Conservation (phyloP, 2,888 invertebrate species). For the Smittia aterrima region DNA sequence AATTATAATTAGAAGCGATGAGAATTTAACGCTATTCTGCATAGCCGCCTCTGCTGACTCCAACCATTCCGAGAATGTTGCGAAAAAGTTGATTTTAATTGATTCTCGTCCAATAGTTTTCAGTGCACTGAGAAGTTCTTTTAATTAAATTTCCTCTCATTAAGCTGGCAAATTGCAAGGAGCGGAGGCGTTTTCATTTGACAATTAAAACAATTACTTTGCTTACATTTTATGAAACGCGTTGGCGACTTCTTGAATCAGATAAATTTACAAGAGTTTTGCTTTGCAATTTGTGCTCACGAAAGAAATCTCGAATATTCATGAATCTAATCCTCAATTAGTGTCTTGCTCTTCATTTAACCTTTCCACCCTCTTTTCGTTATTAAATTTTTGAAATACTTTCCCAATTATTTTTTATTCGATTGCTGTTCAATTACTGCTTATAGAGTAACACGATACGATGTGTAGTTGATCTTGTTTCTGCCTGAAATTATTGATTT, state of each 20-base stretch:
- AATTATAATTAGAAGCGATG: constrained; percentile 9
- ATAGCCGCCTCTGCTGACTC: not conserved
- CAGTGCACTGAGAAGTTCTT: not conserved
- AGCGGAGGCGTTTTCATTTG: not conserved
- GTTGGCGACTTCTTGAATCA: too few species aligned
- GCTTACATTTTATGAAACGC: too few species aligned
- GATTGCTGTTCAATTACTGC: constrained; percentile 26
- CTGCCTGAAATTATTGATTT: too few species aligned
- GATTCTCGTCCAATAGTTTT: not conserved
- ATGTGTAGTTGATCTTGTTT: too few species aligned
- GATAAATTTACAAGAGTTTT: too few species aligned
- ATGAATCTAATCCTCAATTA: too few species aligned
- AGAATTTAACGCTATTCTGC: constrained; percentile 12
- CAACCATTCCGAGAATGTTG: not conserved
- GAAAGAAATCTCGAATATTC: too few species aligned
- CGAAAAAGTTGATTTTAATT: not conserved
- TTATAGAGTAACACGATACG: too few species aligned
- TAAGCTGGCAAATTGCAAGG: not conserved
- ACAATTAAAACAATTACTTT: not conserved
- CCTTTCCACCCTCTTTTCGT: not conserved
- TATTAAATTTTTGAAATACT: constrained; percentile 31
- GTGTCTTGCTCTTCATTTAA: not conserved
- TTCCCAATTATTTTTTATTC: constrained; percentile 31
- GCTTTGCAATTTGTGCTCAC: too few species aligned
- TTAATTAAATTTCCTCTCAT: not conserved